Evolutionary conservation across 37 sponge, comb jelly and placozoan genomes (phyloP), one percentile per base, ranked within the genome.

Genomic region (Trichoplax adhaerens): DNA sequence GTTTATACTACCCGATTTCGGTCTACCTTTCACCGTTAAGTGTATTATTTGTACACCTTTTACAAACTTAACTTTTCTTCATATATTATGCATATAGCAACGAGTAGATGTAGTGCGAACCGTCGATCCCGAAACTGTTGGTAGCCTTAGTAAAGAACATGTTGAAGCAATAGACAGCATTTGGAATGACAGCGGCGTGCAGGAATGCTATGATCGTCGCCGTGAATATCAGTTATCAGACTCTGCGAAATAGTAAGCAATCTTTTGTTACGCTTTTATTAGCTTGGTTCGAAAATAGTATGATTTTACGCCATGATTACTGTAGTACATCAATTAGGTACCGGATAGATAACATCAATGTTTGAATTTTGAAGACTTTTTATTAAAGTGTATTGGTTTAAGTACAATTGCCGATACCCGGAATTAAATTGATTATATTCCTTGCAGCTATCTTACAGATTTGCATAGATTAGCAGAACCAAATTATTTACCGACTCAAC

Each of bases 141-240:
- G 52, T 58, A 50, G 3, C 50, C 52, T 82, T 3, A 52, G 53
- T 2, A 57, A 48, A 29, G 77, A 76, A 46, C 58, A 56, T 62
- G 64, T 54, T n/a, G 55, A 59, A 48, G 79, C 71, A 3, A 85
- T 93, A 50, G 52, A 57, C 46, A 5, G 57, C 8, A 56, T 94
- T 49, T 94, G 94, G 94, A 48, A 47, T 1, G 87, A 94, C 29
- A 29, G 7, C 29, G 92, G 85, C 3, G 68, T 96, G n/a, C 78
- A 80, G 77, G 53, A 29, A 48, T 91, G 91, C 76, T 96, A 81
- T 69, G 80, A 83, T 55, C 70, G 88, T 64, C 71, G 92, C 53
- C 81, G 86, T 68, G 92, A 96, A 56, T 96, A 81, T 71, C 98
- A 96, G 63, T 72, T 96, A 6, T 85, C 98, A 4, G 98, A 96